These are phyloP conservation scores for Mesocentrotus franciscanus DNA, from an alignment of 53 echinoderm and acorn worm genomes.

Conservation along the genomic window DNA sequence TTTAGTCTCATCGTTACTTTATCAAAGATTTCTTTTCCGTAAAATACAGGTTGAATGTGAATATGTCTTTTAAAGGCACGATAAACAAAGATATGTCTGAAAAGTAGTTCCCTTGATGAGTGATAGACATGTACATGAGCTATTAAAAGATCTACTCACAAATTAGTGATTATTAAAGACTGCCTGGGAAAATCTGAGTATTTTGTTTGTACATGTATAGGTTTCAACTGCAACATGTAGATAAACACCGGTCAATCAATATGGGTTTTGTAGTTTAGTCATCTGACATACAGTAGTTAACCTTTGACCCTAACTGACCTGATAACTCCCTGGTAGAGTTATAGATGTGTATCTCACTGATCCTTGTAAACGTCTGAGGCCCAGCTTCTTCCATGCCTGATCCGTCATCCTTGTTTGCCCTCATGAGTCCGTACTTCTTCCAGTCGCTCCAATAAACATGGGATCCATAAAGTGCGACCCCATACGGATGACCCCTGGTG, in stretches of 20 bases:
- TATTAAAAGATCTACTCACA: neutral
- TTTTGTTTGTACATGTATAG: too few species aligned
- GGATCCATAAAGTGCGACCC: constrained; percentile 78
- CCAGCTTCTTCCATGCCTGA: neutral
- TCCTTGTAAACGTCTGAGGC: constrained; percentile 53
- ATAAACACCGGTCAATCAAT: too few species aligned
- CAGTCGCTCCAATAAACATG: constrained; percentile 94
- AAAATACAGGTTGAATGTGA: too few species aligned
- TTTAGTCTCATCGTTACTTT: too few species aligned
- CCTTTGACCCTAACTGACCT: constrained; percentile 4
- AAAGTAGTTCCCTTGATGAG: neutral
- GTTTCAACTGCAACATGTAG: too few species aligned
- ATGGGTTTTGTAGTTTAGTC: neutral
- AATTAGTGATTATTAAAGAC: too few species aligned
- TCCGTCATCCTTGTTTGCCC: constrained; percentile 69
- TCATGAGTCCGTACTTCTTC: constrained; percentile 76
- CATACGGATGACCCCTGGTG: constrained; percentile 74
- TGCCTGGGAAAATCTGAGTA: too few species aligned
- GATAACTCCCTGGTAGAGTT: constrained; percentile 36
- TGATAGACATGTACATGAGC: neutral
- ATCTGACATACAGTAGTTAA: neutral
- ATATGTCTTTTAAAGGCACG: too few species aligned
- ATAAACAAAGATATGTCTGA: neutral
- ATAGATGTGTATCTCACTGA: constrained; percentile 62
- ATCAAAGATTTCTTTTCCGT: too few species aligned